A percentile compares a stretch with the other conserved stretches of the same genome.
phyloP scores from a whole-genome alignment of 2,888 invertebrate genomes.

The Ophion costatus region DNA sequence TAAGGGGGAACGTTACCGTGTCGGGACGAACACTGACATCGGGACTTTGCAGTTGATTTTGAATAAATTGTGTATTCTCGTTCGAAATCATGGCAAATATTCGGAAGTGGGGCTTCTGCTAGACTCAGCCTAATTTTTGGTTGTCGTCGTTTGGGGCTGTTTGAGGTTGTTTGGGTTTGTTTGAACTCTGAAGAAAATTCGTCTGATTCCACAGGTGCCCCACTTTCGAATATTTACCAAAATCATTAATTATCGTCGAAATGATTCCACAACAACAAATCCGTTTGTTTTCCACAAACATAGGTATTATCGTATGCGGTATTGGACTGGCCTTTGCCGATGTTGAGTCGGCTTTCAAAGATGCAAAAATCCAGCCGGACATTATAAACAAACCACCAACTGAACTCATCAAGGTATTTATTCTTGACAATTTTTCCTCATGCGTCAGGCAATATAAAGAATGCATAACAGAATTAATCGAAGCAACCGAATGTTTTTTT shows the following conservation, averaged over 20 bases:
- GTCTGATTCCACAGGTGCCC: too few relatives aligned
- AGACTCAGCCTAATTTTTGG: too few relatives aligned
- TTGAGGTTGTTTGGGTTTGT: too few relatives aligned
- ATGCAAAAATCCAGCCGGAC: constrained; percentile 79
- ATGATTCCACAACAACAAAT: background rate
- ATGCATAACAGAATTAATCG: background rate
- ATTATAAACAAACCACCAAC: constrained; percentile 78
- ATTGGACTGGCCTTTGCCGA: constrained; percentile 73
- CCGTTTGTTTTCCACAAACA: constrained; percentile 30
- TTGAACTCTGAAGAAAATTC: too few relatives aligned
- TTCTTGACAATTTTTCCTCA: background rate
- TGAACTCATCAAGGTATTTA: constrained; percentile 79
- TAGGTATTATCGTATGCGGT: constrained; percentile 73
- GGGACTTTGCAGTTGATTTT: too few relatives aligned
- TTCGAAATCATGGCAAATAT: too few relatives aligned
- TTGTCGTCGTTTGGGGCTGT: too few relatives aligned
- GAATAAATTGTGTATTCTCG: too few relatives aligned
- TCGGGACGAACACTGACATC: too few relatives aligned
- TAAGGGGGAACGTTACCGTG: background rate
- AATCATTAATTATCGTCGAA: background rate
- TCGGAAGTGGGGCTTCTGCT: too few relatives aligned
- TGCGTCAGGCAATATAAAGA: constrained; percentile 12
- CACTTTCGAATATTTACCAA: too few relatives aligned
- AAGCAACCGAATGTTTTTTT: background rate
- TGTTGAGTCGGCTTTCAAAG: constrained; percentile 77